Base-by-base conservation (phyloP, 1,140 invertebrate genomes). In the Eurytemora carolleeae region DNA sequence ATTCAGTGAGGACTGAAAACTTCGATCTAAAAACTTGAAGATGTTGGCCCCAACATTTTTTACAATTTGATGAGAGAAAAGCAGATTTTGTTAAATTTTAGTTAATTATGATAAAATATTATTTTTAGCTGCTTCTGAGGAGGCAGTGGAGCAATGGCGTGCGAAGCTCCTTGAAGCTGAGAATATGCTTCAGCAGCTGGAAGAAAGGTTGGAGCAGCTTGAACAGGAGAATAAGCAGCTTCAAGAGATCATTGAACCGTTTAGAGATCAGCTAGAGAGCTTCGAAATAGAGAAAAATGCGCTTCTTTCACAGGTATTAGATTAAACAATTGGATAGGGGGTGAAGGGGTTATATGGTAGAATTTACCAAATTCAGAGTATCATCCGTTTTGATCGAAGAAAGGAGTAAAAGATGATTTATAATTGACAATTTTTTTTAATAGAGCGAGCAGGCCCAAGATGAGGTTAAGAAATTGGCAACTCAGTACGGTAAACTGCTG, bases 401-500 rank as follows among this genome's bases (percentile, higher is more conserved):
- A 44, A 44, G n/a, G 31, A 44, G n/a, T 12, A 44, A 7, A 7
- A 44, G 7, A 44, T n/a, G 31, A 44, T 44, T 12, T 12, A 44
- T 44, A 44, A 44, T 44, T 7, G n/a, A 12, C n/a, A 44, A 7
- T 44, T 44, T 44, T 44, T n/a, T 44, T 12, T 67, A 67, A 61
- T 64, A 68, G 56, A 69, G 68, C 55, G 60, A 64, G 24, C 67
- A 68, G 57, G 71, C 70, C 67, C 64, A 73, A 63, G 64, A 71
- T 1, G 75, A 78, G 61, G 72, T 77, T 18, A 68, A 76, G 53
- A 76, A 79, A 63, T 70, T 82, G 24, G 73, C 74, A 18, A 68
- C 74, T 53, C 78, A 81, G 65, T 82, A 81, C 68, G 77, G 77
- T 1, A 74, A 78, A 61, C 67, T 81, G 56, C 67, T 83, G 3